Base-by-base conservation (phyloP, 1,140 invertebrate genomes). In the Pissodes strobi region DNA sequence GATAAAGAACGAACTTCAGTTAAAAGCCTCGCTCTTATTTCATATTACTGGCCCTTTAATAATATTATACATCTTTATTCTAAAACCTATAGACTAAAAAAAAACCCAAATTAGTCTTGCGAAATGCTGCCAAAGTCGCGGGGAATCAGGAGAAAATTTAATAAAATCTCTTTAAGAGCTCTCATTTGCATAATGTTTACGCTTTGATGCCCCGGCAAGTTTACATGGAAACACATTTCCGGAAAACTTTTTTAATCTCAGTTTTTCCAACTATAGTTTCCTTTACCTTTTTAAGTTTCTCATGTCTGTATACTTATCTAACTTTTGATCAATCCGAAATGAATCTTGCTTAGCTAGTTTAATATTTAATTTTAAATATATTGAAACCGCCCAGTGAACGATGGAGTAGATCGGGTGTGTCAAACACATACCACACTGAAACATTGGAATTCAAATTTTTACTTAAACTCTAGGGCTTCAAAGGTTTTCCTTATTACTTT, bases 211-310 rank as follows among this genome's bases (percentile, higher is more conserved):
- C 27, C 48, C 41, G 58, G 45, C 37, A 53, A 62, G 60, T 62
- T 62, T 62, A 62, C 60, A 62, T 45, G 48, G 48, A 60, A 59
- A 46, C 9, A 41, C 37, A 30, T 48, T 60, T 60, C 19, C 46
- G 17, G 13, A 52, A n/a, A 62, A 62, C 60, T 62, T 62, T 62
- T 61, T 62, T 62, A 62, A 62, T 62, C 60, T 62, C 38, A 46
- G 23, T 62, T 62, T 62, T 62, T 62, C 60, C 39, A 62, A 55
- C 49, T 62, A 62, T 53, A 62, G 60, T 62, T 62, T 51, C 37
- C 13, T 53, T 43, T 17, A 41, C 13, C 25, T 41, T 62, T 62
- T 27, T 39, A 13, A 9, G 30, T 13, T 12, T 52, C 12, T 27
- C 1, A 19, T 15, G 25, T 51, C 9, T 27, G 21, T 43, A 8